phyloP scores from a whole-genome alignment of 2,797 vertebrate species.

The Hydrophis major region DNA sequence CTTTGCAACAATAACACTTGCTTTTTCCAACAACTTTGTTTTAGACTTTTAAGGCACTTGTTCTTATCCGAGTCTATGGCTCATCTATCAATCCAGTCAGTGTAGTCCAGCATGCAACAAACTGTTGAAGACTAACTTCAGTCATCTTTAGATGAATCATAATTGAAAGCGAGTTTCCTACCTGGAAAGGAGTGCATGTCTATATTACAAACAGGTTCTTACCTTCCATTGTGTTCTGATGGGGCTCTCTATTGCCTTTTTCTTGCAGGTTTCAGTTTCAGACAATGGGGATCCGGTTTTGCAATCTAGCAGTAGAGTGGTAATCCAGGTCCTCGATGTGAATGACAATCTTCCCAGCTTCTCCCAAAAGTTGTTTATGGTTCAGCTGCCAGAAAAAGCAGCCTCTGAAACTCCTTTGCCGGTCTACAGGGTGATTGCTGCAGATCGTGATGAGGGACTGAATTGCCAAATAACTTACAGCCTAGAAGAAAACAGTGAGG shows the following conservation, averaged over 20 bases:
- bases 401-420: constrained; percentile 51
- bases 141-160: not conserved
- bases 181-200: not conserved
- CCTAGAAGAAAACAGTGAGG: constrained; percentile 76
- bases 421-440: constrained; percentile 86
- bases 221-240: rapidly evolving
- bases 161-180: not conserved
- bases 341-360: constrained; percentile 90
- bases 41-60: not conserved
- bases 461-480: constrained; percentile 86
- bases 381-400: constrained; percentile 78
- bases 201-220: not conserved
- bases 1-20: not conserved
- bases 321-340: constrained; percentile 83
- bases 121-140: not conserved
- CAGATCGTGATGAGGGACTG: constrained; percentile 84
- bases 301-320: constrained; percentile 85
- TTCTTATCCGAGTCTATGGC: not conserved
- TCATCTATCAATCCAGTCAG: not conserved
- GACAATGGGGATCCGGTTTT: constrained; percentile 85
- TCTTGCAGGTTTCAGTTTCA: constrained; percentile 84
- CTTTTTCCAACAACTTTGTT: not conserved
- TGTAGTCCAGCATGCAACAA: not conserved
- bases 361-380: constrained; percentile 88
- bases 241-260: not conserved